phyloP scores from a whole-genome alignment of 2,888 invertebrate genomes.

The Tetranychus truncatus region DNA sequence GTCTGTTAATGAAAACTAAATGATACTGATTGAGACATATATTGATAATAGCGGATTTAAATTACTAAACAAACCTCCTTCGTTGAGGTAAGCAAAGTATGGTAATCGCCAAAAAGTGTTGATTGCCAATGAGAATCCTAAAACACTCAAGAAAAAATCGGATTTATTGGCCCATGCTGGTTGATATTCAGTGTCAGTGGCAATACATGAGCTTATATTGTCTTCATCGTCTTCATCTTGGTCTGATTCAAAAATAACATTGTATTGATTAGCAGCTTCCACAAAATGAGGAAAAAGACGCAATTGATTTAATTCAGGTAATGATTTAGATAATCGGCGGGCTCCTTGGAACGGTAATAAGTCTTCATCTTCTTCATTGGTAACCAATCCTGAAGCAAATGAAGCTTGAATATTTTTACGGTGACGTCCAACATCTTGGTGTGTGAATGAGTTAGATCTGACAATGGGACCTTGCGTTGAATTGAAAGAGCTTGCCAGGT shows the following conservation, averaged over 20 bases:
- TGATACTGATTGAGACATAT: background rate
- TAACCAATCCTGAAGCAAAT: background rate
- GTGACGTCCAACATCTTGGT: conserved; percentile 8
- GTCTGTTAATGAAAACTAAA: background rate
- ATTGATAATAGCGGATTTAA: background rate
- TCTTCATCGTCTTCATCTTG: conserved; percentile 11
- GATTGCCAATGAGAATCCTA: conserved; percentile 70
- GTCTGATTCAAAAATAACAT: conserved; percentile 5
- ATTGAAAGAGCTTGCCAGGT: background rate
- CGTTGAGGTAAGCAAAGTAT: conserved; percentile 43
- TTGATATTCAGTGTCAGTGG: conserved; percentile 7
- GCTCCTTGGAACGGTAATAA: background rate
- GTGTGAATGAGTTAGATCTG: conserved; percentile 8
- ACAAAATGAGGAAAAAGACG: conserved; percentile 9
- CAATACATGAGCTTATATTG: conserved; percentile 1
- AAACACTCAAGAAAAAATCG: conserved; percentile 69
- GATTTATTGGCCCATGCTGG: conserved; percentile 58
- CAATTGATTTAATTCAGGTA: conserved; percentile 10
- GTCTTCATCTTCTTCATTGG: conserved; percentile 4
- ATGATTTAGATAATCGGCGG: conserved; percentile 10
- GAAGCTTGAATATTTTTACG: conserved; percentile 4
- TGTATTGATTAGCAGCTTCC: background rate
- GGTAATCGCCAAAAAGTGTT: conserved; percentile 84
- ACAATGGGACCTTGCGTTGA: background rate
- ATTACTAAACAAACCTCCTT: conserved; percentile 30